These are phyloP conservation scores for Acrossocheilus wenchowensis DNA, from an alignment of 2,797 vertebrate species.

Conservation along the genomic window DNA sequence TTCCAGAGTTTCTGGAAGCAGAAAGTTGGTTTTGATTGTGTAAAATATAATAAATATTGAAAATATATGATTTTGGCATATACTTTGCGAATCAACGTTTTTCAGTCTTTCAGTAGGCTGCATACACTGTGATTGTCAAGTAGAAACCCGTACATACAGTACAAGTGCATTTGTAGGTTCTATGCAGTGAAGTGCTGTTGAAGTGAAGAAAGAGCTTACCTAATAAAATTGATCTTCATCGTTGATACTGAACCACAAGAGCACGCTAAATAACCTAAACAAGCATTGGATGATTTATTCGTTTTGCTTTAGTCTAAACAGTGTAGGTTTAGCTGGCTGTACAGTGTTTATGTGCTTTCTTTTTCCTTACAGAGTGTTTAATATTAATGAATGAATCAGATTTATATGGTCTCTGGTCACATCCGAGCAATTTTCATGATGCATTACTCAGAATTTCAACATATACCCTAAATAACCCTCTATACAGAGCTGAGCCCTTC, in stretches of 20 bases:
- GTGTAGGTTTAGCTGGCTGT: not conserved
- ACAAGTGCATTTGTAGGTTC: not conserved
- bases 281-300: not conserved
- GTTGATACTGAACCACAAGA: not conserved
- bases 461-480: conserved; percentile 32
- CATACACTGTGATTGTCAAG: not conserved
- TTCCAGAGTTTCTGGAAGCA: not conserved
- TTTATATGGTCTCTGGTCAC: not conserved
- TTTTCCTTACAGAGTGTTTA: conserved; percentile 8
- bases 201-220: not conserved
- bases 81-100: not conserved
- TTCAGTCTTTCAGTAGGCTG: not conserved
- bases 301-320: conserved; percentile 6
- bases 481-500: not conserved
- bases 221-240: not conserved
- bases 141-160: not conserved
- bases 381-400: conserved; percentile 32
- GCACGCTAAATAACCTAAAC: conserved; percentile 17
- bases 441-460: conserved; percentile 18
- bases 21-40: not conserved
- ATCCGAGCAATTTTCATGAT: conserved; percentile 19
- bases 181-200: not conserved
- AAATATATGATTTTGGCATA: not conserved
- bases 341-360: conserved; percentile 17
- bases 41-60: not conserved